Percentiles rank a stretch among this genome's conserved stretches.
Conservation (phyloP, 2,888 invertebrate species). For the Netelia inedita region DNA sequence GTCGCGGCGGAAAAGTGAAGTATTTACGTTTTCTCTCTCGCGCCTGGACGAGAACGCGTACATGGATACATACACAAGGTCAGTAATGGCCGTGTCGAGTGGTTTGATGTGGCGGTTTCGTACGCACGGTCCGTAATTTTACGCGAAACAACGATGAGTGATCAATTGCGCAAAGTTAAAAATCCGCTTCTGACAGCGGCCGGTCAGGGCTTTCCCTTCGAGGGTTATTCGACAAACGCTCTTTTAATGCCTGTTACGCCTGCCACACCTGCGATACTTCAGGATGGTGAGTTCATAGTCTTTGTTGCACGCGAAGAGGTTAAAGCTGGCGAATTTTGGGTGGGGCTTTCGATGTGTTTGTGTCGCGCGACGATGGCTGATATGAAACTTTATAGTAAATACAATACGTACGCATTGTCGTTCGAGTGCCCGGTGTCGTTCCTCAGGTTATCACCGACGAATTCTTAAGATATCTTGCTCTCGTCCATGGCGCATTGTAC, state of each 20-base stretch:
- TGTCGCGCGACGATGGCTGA: background rate
- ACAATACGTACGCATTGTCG: background rate
- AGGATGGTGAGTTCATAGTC: slow-evolving; percentile 79
- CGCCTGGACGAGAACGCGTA: background rate
- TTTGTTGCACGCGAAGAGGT: slow-evolving; percentile 7
- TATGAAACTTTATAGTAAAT: background rate
- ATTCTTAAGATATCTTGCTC: background rate
- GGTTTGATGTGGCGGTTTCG: slow-evolving; percentile 28
- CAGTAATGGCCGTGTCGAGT: slow-evolving; percentile 68
- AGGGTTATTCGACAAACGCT: slow-evolving; percentile 91
- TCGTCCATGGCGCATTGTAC: background rate
- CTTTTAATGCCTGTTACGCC: slow-evolving; percentile 89
- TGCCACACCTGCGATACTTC: slow-evolving; percentile 78
- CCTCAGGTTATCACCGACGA: background rate
- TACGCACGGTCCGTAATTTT: slow-evolving; percentile 1
- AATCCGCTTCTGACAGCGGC: slow-evolving; percentile 91
- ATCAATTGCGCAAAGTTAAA: slow-evolving; percentile 86
- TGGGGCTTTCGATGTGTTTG: slow-evolving; percentile 23
- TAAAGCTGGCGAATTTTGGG: slow-evolving; percentile 32
- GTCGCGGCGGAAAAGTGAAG: slow-evolving; percentile 18
- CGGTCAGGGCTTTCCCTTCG: slow-evolving; percentile 90
- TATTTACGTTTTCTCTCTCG: background rate
- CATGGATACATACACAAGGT: background rate
- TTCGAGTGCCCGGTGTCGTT: background rate
- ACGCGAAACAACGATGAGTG: slow-evolving; percentile 79